phyloP scores from a whole-genome alignment of 2,797 vertebrate genomes.

The Dermochelys coriacea region DNA sequence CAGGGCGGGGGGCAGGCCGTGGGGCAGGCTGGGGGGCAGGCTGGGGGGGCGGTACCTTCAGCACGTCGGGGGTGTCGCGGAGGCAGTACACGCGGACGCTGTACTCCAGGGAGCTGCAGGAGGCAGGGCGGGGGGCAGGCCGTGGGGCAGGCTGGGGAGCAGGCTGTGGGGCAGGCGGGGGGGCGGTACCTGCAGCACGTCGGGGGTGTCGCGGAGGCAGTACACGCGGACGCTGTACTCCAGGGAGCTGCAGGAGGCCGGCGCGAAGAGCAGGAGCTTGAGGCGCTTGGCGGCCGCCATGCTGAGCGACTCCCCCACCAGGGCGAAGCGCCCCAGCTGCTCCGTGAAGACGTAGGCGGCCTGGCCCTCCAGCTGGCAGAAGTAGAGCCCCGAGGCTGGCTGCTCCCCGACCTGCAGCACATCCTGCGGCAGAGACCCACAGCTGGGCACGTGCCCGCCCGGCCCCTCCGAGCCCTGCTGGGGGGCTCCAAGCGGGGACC shows the following conservation, averaged over 20 bases:
- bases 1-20: too few relatives aligned
- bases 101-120: slow-evolving; percentile 92
- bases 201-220: slow-evolving; percentile 97
- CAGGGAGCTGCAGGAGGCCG: slow-evolving; percentile 92
- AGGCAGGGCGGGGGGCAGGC: too few relatives aligned
- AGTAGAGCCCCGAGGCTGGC: slow-evolving; percentile 91
- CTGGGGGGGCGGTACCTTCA: slow-evolving; percentile 73
- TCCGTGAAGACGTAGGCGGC: slow-evolving; percentile 95
- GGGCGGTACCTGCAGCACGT: slow-evolving; percentile 91
- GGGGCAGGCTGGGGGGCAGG: too few relatives aligned
- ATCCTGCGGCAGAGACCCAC: slow-evolving; percentile 83
- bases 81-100: slow-evolving; percentile 93
- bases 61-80: slow-evolving; percentile 91
- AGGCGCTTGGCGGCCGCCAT: slow-evolving; percentile 97
- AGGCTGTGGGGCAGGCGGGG: fast-evolving
- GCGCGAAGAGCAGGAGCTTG: slow-evolving; percentile 95
- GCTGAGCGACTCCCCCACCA: slow-evolving; percentile 97
- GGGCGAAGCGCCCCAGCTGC: slow-evolving; percentile 95
- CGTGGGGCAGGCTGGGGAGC: background rate
- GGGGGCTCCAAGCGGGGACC: too few relatives aligned
- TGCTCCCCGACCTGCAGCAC: slow-evolving; percentile 95
- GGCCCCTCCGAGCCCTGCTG: background rate
- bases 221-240: slow-evolving; percentile 98
- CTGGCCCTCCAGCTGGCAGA: slow-evolving; percentile 96
- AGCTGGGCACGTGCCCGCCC: background rate